Evolutionary conservation across 2,888 invertebrate genomes (phyloP), one percentile per base, ranked within the genome.

Genomic region (Megamerina dolium): DNA sequence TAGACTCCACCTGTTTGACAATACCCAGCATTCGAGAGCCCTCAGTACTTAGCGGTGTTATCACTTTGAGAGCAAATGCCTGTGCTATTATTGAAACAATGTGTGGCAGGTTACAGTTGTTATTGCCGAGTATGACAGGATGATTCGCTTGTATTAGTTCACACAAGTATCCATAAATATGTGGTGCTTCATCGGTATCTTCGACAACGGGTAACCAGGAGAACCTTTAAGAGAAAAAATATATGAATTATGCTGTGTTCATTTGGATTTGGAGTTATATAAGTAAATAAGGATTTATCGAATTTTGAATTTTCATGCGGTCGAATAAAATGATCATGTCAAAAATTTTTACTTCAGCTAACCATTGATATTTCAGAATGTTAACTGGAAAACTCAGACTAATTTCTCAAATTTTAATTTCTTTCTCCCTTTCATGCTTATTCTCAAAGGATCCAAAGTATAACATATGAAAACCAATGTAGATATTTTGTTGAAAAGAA

Each of bases 181-280:
- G 90, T 18, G 89, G 88, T 37, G 95, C 89, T 74, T 99, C 99
- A 57, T 96, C 97, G 12, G 83, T 80, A 72, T 99, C 99, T 66
- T 96, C 96, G 55, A 87, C 83, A 27, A 96, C 92, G 8, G 99
- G 99, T 63, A 99, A 76, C 96, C 97, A 97, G 43, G 83, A 81
- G 59, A 95, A 73, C 85, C 84, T 84, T 2, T 38, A 39, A 14
- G 4, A 37, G 10, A 36, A 14, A 27, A 23, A 4, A 40, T 33
- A 18, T 8, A 38, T 14, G 12, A 9, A 33, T 14, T 5, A 6
- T n/a, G n/a, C n/a, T n/a, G n/a, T n/a, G n/a, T n/a, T n/a, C n/a
- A n/a, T n/a, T n/a, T n/a, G n/a, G n/a, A n/a, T n/a, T n/a, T n/a
- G n/a, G n/a, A n/a, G n/a, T n/a, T n/a, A n/a, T n/a, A n/a, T n/a